phyloP scores from a whole-genome alignment of 2,797 vertebrate genomes.

The Anableps anableps region DNA sequence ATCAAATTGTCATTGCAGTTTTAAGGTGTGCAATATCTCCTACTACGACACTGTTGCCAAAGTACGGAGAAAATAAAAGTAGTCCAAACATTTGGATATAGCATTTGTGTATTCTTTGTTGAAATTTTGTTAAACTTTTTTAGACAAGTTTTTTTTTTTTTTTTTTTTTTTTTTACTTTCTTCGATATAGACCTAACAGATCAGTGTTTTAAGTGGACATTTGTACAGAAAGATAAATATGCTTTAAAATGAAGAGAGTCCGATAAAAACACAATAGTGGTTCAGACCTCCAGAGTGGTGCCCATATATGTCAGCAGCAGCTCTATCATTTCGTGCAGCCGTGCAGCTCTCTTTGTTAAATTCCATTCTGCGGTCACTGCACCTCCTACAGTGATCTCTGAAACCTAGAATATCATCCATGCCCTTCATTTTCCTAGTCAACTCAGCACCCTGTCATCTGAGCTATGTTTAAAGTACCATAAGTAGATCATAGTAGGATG shows the following conservation, averaged over 20 bases:
- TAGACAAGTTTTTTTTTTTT: neutral
- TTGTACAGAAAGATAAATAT: neutral
- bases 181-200: neutral
- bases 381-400: conserved; percentile 67
- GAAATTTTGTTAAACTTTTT: neutral
- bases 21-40: neutral
- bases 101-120: neutral
- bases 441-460: conserved; percentile 41
- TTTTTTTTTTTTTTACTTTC: neutral
- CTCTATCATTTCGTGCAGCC: conserved; percentile 71
- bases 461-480: conserved; percentile 60
- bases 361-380: conserved; percentile 66
- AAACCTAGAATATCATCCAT: conserved; percentile 59
- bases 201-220: conserved; percentile 9
- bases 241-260: neutral
- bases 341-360: conserved; percentile 55
- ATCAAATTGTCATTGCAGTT: neutral
- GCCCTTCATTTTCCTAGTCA: conserved; percentile 51
- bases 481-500: conserved; percentile 53
- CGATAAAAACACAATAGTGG: conserved; percentile 6
- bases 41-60: neutral
- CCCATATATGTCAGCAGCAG: conserved; percentile 50
- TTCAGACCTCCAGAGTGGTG: conserved; percentile 42
- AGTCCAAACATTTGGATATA: neutral
- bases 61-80: neutral